Conservation (phyloP, 2,113 vertebrate genomes). For the Gambusia holbrooki region DNA sequence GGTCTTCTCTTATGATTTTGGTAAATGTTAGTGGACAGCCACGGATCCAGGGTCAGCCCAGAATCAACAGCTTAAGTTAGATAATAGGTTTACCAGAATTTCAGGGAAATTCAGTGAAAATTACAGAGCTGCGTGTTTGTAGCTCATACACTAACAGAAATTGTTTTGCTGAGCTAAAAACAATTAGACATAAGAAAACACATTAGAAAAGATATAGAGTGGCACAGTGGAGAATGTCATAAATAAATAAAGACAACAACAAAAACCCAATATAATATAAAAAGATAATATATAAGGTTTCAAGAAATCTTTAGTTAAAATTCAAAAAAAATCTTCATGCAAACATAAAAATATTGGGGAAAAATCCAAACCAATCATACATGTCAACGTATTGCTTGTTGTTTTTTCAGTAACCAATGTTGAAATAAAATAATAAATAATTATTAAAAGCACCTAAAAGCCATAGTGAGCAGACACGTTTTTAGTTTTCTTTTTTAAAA, state of each 20-base stretch:
- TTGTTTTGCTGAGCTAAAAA: neutral
- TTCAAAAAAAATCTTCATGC: neutral
- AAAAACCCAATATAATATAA: neutral
- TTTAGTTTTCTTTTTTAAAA: slow-evolving; percentile 12
- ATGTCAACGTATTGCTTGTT: neutral
- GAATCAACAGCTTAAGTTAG: slow-evolving; percentile 63
- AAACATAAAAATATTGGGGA: neutral
- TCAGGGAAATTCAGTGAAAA: slow-evolving; percentile 51
- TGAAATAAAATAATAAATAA: neutral
- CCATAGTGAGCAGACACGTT: neutral
- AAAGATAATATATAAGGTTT: too few relatives aligned
- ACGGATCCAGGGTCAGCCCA: slow-evolving; percentile 54
- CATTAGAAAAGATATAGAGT: neutral
- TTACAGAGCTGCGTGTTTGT: slow-evolving; percentile 37
- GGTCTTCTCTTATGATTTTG: slow-evolving; percentile 12
- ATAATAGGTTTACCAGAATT: slow-evolving; percentile 60
- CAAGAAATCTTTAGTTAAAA: too few relatives aligned
- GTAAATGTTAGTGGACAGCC: slow-evolving; percentile 46
- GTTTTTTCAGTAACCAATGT: neutral
- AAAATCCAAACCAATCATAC: neutral
- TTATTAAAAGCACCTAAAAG: neutral
- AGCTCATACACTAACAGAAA: neutral
- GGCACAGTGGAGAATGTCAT: neutral
- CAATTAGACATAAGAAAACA: neutral
- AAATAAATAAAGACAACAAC: neutral